These are phyloP conservation scores for Bergia sp. DNA, from an alignment of 92 coral and sea anemone species.

Conservation along the genomic window DNA sequence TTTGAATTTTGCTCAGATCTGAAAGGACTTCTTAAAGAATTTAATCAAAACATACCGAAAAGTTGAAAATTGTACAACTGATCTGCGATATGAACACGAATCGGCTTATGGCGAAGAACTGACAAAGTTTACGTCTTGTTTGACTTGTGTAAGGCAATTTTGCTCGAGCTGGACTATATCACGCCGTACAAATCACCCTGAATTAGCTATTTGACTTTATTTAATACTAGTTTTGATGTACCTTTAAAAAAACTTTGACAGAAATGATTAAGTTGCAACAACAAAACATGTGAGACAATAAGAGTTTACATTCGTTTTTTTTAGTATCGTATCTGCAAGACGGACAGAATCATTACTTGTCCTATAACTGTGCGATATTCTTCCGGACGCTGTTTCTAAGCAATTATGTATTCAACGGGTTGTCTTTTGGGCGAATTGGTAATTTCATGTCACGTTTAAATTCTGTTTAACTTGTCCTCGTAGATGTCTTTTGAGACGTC, in stretches of 20 bases:
- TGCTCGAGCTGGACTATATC: not conserved
- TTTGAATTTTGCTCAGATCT: constrained; percentile 4
- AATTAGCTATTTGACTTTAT: constrained; percentile 28
- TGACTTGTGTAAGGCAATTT: constrained; percentile 7
- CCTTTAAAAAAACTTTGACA: not conserved
- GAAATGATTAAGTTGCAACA: not conserved
- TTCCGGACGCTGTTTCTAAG: constrained; percentile 27
- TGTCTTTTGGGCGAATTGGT: constrained; percentile 29
- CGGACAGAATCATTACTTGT: not conserved
- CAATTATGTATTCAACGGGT: not conserved
- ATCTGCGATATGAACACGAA: not conserved
- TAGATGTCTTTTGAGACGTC: constrained; percentile 25
- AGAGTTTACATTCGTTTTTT: not conserved
- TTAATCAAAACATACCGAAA: not conserved
- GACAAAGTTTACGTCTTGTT: not conserved
- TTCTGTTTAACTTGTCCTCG: constrained; percentile 30
- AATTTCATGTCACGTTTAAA: constrained; percentile 35
- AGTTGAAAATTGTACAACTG: not conserved
- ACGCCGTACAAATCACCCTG: not conserved
- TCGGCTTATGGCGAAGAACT: not conserved
- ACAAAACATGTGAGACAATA: not conserved
- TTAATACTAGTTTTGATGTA: not conserved
- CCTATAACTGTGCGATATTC: not conserved
- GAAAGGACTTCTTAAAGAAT: not conserved
- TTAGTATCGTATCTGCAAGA: not conserved